A percentile compares a stretch with the other conserved stretches of the same genome.
Conservation (phyloP, 30 jellyfish, hydroid and myxozoan species). For the Turritopsis dohrnii region DNA sequence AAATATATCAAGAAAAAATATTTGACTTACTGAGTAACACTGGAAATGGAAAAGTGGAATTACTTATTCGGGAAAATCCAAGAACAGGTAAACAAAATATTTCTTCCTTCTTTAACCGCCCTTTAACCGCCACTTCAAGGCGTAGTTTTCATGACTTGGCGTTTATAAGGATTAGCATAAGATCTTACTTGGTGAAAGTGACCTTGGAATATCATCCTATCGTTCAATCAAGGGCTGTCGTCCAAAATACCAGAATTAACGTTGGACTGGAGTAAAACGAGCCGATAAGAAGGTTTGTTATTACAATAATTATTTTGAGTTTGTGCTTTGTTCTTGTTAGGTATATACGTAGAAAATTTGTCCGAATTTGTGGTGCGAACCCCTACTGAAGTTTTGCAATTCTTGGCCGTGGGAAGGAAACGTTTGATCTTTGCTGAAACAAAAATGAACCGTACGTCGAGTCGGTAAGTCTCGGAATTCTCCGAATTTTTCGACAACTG, state of each 20-base stretch:
- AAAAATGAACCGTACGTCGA: slow-evolving; percentile 95
- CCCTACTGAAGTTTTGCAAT: slow-evolving; percentile 80
- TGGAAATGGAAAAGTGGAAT: slow-evolving; percentile 55
- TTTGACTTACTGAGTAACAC: slow-evolving; percentile 53
- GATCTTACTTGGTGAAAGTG: too few relatives aligned
- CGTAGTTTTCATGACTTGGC: too few relatives aligned
- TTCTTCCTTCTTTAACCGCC: too few relatives aligned
- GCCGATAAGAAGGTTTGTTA: too few relatives aligned
- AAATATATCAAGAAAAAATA: slow-evolving; percentile 87
- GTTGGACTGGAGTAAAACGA: too few relatives aligned
- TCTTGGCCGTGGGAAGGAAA: slow-evolving; percentile 65
- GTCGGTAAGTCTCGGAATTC: slow-evolving; percentile 59
- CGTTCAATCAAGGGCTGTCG: too few relatives aligned
- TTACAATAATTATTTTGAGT: too few relatives aligned
- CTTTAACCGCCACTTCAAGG: too few relatives aligned
- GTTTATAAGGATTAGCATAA: too few relatives aligned
- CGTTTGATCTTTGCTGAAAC: slow-evolving; percentile 96
- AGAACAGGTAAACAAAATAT: slow-evolving; percentile 45
- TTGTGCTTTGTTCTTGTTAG: slow-evolving; percentile 46
- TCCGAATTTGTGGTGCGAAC: slow-evolving; percentile 89
- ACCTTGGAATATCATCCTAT: too few relatives aligned
- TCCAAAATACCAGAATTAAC: too few relatives aligned
- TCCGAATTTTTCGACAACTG: too few relatives aligned
- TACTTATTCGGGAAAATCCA: slow-evolving; percentile 77
- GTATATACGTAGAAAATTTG: slow-evolving; percentile 88